Conservation (phyloP, 2,113 vertebrate genomes). For the Thymallus thymallus region DNA sequence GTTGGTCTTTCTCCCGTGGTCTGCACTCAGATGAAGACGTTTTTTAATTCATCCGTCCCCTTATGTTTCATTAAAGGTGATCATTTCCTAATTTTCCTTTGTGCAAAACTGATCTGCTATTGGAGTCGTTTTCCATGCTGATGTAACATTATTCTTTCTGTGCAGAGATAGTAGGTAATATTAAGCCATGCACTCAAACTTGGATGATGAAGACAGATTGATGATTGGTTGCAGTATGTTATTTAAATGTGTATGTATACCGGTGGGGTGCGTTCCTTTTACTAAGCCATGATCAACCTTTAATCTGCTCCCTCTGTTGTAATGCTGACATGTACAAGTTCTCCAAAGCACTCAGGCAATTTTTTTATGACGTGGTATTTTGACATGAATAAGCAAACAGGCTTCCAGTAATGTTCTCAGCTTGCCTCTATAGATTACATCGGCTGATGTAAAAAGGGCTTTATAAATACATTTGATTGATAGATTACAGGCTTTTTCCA, state of each 20-base stretch:
- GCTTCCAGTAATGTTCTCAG: background rate
- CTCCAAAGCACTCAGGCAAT: slow-evolving; percentile 5
- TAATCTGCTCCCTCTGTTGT: slow-evolving; percentile 25
- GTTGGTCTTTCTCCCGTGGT: too few species aligned
- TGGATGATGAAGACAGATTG: background rate
- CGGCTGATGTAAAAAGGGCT: too few species aligned
- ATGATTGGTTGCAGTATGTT: slow-evolving; percentile 9
- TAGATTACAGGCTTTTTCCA: background rate
- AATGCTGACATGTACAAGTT: slow-evolving; percentile 6
- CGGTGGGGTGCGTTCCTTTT: background rate
- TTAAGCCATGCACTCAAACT: slow-evolving; percentile 8
- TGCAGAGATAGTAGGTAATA: too few species aligned
- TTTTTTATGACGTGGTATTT: slow-evolving; percentile 22
- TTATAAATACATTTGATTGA: too few species aligned
- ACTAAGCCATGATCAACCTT: slow-evolving; percentile 16
- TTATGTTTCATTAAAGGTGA: too few species aligned
- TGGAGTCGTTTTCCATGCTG: background rate
- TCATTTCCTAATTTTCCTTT: too few species aligned
- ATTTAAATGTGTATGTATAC: background rate
- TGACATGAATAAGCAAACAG: slow-evolving; percentile 6
- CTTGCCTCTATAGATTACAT: background rate
- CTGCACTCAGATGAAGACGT: too few species aligned
- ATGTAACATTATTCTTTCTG: background rate
- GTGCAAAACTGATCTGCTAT: too few species aligned
- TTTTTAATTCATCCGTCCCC: too few species aligned